Base-by-base conservation (phyloP, 2,113 vertebrate genomes). In the Odontophorus gujanensis region DNA sequence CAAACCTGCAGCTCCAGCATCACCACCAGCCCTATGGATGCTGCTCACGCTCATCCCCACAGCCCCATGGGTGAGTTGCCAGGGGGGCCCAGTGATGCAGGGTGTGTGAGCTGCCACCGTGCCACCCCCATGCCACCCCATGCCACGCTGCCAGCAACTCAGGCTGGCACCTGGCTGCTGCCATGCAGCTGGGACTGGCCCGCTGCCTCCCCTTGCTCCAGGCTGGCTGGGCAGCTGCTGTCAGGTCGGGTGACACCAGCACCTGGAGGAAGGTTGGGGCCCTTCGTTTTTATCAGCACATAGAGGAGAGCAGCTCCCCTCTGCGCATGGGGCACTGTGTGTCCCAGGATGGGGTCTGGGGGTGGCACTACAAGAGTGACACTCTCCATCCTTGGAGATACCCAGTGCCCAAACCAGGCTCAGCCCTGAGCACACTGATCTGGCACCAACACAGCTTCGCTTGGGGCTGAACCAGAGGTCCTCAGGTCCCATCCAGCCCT, bases 171-270 rank as follows among this genome's bases (percentile, higher is more conserved):
- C 78, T 73, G 30, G 28, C 77, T 0, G 5, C 59, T 73, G 32
- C 73, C 13, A 4, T 2, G 6, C 50, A n/a, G 72, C 71, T 69
- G 80, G 50, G 73, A 58, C 36, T 12, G 2, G 16, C 32, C 36
- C 2, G 1, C 6, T 1, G 65, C 40, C 34, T 47, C 48, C 28
- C 26, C 38, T 30, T 5, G 2, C 16, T 57, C 66, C 5, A 28
- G 2, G 57, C 10, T 59, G 81, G 81, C 63, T 48, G n/a, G 20
- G 45, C 42, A 26, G 55, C 28, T 7, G 1, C 2, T 0, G 42
- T 30, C 26, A 57, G 76, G 6, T 34, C 7, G 0, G 66, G 59
- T 43, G 78, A 78, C 2, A 0, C 19, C 1, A 0, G 65, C 59
- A 71, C 55, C 38, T 55, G 21, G 82, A 68, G 22, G 75, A 82